Conservation (phyloP, 1,140 invertebrate species). For the Rhyzopertha dominica region DNA sequence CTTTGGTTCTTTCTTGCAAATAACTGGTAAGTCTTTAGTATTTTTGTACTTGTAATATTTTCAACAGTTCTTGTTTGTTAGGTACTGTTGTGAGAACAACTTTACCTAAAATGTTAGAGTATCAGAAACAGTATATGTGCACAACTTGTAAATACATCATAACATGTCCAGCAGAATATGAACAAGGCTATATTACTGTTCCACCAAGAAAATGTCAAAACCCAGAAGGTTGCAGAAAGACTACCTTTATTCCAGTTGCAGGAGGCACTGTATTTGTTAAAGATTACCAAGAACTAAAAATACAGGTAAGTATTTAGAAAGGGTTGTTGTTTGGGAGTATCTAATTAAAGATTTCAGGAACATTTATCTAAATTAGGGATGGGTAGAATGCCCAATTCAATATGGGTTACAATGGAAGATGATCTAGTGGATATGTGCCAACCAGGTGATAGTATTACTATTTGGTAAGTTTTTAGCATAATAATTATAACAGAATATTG, state of each 20-base stretch:
- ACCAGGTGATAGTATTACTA: slow-evolving; percentile 81
- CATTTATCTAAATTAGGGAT: slow-evolving; percentile 66
- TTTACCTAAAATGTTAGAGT: slow-evolving; percentile 71
- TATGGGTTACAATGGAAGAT: slow-evolving; percentile 77
- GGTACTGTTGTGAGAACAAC: slow-evolving; percentile 75
- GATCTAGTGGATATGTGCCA: slow-evolving; percentile 84
- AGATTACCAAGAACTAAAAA: slow-evolving; percentile 89
- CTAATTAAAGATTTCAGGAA: slow-evolving; percentile 53
- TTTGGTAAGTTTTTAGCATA: slow-evolving; percentile 57
- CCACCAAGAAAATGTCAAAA: slow-evolving; percentile 59
- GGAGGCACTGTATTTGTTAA: slow-evolving; percentile 63
- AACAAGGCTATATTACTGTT: slow-evolving; percentile 58
- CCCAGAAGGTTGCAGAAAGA: slow-evolving; percentile 53
- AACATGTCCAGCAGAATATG: slow-evolving; percentile 62
- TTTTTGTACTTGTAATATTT: no score
- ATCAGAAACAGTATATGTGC: slow-evolving; percentile 68
- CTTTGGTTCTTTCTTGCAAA: slow-evolving; percentile 60
- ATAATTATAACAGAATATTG: slow-evolving; percentile 1
- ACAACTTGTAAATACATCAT: slow-evolving; percentile 70
- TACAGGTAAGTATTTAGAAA: slow-evolving; percentile 54
- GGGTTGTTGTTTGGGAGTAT: slow-evolving; percentile 12
- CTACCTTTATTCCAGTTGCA: slow-evolving; percentile 50
- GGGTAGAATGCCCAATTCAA: slow-evolving; percentile 69
- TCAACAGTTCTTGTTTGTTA: no score
- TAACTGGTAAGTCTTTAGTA: slow-evolving; percentile 47